Base-by-base conservation (phyloP, 2,797 vertebrate genomes). In the Ispidina picta region DNA sequence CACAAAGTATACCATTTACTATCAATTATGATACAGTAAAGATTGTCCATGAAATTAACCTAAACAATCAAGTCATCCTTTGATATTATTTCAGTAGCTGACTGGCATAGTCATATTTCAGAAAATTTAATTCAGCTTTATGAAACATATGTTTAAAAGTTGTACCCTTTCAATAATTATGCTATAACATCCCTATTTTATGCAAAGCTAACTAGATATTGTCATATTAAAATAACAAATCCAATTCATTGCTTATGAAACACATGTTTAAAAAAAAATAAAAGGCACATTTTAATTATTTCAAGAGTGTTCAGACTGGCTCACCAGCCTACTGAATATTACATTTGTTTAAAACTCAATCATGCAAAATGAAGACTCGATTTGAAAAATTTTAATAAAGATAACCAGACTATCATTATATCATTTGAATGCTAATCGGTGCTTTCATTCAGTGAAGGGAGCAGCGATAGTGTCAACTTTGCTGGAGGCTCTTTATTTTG, bases 321-420 rank as follows among this genome's bases (percentile, higher is more conserved):
- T 98, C 97, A 84, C 97, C 96, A 97, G 97, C 96, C 94, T 98
- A 99, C 98, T 98, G 98, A 98, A 99, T 99, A 99, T 99, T 99
- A 98, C 98, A 99, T 99, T 99, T 99, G 99, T 98, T 99, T 99
- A 99, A 99, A 99, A 99, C 99, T 99, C 99, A 99, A 99, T 99
- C 99, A 99, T 98, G 98, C 98, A 98, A 99, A 99, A 99, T 99
- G 99, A 99, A 99, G 99, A 99, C 99, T 99, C 98, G 98, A 99
- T 99, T 99, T 99, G 98, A 99, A 98, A 98, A 98, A 98, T 99
- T 99, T 99, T 99, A 99, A 99, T 99, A 99, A 99, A 99, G 99
- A 99, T 99, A 99, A 99, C 99, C 99, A 98, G 98, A 98, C 98
- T 99, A 99, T 99, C 99, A 98, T 98, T 98, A 98, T 98, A 99